Base-by-base conservation (phyloP, 1,140 invertebrate species). In the Eriocheir sinensis region DNA sequence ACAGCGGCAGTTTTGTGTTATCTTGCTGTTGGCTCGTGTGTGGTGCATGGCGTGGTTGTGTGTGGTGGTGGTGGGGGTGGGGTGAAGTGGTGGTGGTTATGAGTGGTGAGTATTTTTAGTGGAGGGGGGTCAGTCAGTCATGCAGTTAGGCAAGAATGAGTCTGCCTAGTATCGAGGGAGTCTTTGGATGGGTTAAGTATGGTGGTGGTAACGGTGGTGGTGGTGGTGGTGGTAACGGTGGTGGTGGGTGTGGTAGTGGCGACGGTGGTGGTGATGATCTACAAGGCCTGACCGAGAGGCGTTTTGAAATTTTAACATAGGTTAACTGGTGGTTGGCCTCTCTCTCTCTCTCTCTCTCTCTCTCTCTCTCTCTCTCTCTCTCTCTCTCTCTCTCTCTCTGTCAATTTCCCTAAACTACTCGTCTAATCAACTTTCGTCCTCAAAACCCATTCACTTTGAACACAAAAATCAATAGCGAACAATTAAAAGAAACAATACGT, bases 301-400 rank as follows among this genome's bases (percentile, higher is more conserved):
- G n/a, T n/a, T n/a, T n/a, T n/a, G n/a, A n/a, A n/a, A n/a, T n/a
- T n/a, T n/a, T n/a, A n/a, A n/a, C n/a, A n/a, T n/a, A n/a, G n/a
- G n/a, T n/a, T n/a, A n/a, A n/a, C n/a, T n/a, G n/a, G n/a, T n/a
- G n/a, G n/a, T n/a, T n/a, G n/a, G n/a, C n/a, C n/a, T n/a, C n/a
- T n/a, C n/a, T n/a, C n/a, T n/a, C n/a, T n/a, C n/a, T n/a, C n/a
- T n/a, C n/a, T n/a, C 53, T 72, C 53, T 72, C 53, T 72, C 53
- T 72, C 53, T 72, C 53, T 72, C 53, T 72, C 53, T 72, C 53
- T 72, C 53, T 72, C 53, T 72, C 53, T 72, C 53, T 72, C 53
- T 72, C 53, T 72, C 53, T 72, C 53, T 72, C 53, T 72, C 53
- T 72, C 53, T 72, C 53, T 72, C 53, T 72, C 53, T 72, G 12